phyloP scores from a whole-genome alignment of 2,113 vertebrate species.

The Syngnathus typhle region DNA sequence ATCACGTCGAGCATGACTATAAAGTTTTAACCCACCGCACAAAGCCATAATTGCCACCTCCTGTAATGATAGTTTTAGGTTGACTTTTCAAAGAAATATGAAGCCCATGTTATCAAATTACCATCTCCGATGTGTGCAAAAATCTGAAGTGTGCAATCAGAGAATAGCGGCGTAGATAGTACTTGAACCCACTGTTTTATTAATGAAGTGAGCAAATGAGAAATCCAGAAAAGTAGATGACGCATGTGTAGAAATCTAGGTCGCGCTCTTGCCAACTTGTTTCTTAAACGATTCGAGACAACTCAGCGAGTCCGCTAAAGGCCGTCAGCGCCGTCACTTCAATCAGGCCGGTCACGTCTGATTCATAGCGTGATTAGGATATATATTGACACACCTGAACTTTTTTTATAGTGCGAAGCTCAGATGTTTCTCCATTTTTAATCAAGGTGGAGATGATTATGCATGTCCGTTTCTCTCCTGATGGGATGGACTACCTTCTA shows the following conservation, averaged over 20 bases:
- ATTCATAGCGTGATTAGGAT: slow-evolving; percentile 30
- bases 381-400: slow-evolving; percentile 25
- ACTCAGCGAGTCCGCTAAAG: slow-evolving; percentile 41
- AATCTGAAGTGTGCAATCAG: slow-evolving; percentile 50
- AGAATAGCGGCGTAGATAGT: slow-evolving; percentile 61
- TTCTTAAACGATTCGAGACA: slow-evolving; percentile 59
- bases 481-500: slow-evolving; percentile 44
- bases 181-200: slow-evolving; percentile 66
- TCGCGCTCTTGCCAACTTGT: slow-evolving; percentile 45
- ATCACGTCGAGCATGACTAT: slow-evolving; percentile 24
- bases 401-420: slow-evolving; percentile 48
- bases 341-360: slow-evolving; percentile 48
- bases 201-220: slow-evolving; percentile 52
- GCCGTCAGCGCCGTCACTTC: slow-evolving; percentile 39
- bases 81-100: slow-evolving; percentile 24
- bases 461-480: slow-evolving; percentile 35
- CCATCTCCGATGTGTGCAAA: slow-evolving; percentile 29
- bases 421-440: slow-evolving; percentile 43
- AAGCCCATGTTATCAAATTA: slow-evolving; percentile 40
- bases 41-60: slow-evolving; percentile 65
- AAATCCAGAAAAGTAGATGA: slow-evolving; percentile 44
- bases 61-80: slow-evolving; percentile 38
- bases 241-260: slow-evolving; percentile 50
- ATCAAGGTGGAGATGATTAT: slow-evolving; percentile 56
- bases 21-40: slow-evolving; percentile 38